Base-by-base conservation (phyloP, 1,140 invertebrate genomes). In the Augochlora pura region DNA sequence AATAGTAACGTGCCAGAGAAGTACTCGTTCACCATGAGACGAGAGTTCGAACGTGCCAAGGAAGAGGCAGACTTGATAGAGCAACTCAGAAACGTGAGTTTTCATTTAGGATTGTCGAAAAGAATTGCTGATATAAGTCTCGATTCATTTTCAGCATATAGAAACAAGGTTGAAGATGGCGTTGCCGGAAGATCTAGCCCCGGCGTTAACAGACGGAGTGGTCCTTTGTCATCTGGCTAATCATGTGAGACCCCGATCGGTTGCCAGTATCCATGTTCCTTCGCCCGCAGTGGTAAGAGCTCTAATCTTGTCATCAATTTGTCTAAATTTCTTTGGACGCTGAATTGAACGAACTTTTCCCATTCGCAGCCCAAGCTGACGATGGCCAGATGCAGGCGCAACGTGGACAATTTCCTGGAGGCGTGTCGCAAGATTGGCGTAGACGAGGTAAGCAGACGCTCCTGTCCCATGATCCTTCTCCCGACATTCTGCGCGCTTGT, bases 321-420 rank as follows among this genome's bases (percentile, higher is more conserved):
- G 10, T 72, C 32, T 18, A 21, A 0, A 64, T 38, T 27, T 39
- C 0, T 7, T 5, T 21, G 21, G 16, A 6, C 3, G 32, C 52
- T 5, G 1, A 49, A n/a, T 25, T n/a, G 25, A 38, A 59, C 21
- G 14, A 84, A 75, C 21, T 21, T 57, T 76, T 74, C 66, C 59
- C 63, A 89, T 90, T 94, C 94, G 65, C 92, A 98, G 98, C 97
- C 98, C 64, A 98, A 98, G 91, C 93, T 99, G 77, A 97, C 98
- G 27, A 96, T 98, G 95, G 97, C 98, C 14, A 95, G 98, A 88
- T 98, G 97, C 94, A 94, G 98, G 88, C 94, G 97, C 88, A 99
- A 99, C 93, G 98, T 99, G 21, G 98, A 99, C 90, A 99, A 99
- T 93, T 99, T 99, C 90, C 93, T 99, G 80, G 97, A 98, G 88